phyloP scores from a whole-genome alignment of 2,797 vertebrate species.

The Macrochelys suwanniensis region DNA sequence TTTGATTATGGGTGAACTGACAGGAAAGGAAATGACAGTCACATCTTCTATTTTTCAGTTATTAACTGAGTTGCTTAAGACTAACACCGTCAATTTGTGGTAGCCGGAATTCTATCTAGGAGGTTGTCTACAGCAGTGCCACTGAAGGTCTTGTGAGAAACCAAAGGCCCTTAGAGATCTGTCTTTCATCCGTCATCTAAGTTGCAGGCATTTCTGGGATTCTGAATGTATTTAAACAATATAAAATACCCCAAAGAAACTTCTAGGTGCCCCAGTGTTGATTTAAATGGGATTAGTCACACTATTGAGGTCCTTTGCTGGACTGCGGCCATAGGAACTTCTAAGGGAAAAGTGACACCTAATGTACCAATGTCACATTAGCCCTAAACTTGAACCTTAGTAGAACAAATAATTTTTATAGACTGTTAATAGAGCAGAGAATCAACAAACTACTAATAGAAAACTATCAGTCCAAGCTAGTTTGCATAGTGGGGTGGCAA shows the following conservation, averaged over 20 bases:
- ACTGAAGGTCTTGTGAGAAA: neutral
- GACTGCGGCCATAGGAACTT: neutral
- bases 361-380: neutral
- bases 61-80: neutral
- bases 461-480: neutral
- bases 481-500: neutral
- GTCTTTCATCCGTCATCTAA: neutral
- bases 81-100: neutral
- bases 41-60: neutral
- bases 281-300: neutral
- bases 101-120: neutral
- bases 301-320: neutral
- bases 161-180: neutral
- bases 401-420: neutral
- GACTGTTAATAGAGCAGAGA: neutral
- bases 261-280: neutral
- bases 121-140: neutral
- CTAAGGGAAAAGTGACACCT: neutral
- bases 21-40: neutral
- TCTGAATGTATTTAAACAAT: neutral
- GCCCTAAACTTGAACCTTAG: neutral
- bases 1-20: neutral
- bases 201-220: neutral
- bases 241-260: neutral
- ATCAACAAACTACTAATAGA: neutral